Conservation (phyloP, 2,888 invertebrate genomes). For the Cenopis cana region DNA sequence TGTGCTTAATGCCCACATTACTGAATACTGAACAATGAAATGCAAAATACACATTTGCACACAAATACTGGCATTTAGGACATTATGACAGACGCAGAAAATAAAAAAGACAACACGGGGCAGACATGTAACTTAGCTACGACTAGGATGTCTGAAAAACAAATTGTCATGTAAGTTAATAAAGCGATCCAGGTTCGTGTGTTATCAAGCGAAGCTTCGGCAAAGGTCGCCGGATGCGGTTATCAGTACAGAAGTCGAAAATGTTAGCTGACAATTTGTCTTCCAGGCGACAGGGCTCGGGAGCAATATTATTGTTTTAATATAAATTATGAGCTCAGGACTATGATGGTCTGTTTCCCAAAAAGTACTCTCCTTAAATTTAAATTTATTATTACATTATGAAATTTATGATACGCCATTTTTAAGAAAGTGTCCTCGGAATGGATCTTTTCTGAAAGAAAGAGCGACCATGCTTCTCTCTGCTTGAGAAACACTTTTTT, state of each 20-base stretch:
- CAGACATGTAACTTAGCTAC: constrained; percentile 77
- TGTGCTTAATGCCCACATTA: constrained; percentile 30
- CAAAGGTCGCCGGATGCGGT: constrained; percentile 79
- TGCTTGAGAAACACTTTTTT: constrained; percentile 4
- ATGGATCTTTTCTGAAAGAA: not conserved
- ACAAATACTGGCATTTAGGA: constrained; percentile 49
- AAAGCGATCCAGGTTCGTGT: constrained; percentile 76
- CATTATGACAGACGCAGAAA: constrained; percentile 54
- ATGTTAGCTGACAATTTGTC: constrained; percentile 85
- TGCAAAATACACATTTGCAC: constrained; percentile 47
- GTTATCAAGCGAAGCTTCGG: constrained; percentile 83
- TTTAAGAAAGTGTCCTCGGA: constrained; percentile 3
- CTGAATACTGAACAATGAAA: constrained; percentile 47
- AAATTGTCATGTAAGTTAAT: constrained; percentile 84
- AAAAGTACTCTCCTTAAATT: constrained; percentile 5
- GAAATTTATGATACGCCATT: not conserved
- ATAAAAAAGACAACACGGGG: constrained; percentile 71
- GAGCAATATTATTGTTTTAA: constrained; percentile 84
- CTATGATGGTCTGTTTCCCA: constrained; percentile 10
- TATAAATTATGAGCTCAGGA: constrained; percentile 68
- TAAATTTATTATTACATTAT: not conserved
- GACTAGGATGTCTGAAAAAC: constrained; percentile 80
- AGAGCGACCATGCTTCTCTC: not conserved
- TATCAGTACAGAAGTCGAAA: constrained; percentile 81
- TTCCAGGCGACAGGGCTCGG: constrained; percentile 82